A percentile compares a stretch with the other conserved stretches of the same genome.
phyloP scores from a whole-genome alignment of 2,797 vertebrate species.

The Crocidura indochinensis region DNA sequence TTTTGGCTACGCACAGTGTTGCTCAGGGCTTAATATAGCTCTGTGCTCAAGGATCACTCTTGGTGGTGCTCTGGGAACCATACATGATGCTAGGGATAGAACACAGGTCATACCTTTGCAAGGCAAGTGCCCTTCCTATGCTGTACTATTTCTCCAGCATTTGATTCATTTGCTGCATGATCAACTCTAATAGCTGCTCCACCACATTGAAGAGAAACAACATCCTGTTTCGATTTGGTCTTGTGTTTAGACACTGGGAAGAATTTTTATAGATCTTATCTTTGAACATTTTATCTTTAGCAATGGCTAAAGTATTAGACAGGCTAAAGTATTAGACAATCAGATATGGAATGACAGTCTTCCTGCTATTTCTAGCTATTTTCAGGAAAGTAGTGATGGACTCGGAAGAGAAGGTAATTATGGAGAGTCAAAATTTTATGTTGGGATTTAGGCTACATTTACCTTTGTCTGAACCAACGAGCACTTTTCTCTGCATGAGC shows the following conservation, averaged over 20 bases:
- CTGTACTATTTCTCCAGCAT: too few species aligned
- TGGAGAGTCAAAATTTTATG: constrained; percentile 56
- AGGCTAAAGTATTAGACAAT: background rate
- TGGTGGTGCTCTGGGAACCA: too few species aligned
- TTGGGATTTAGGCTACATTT: constrained; percentile 76
- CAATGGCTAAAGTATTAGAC: constrained; percentile 66
- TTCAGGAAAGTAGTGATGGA: constrained; percentile 46
- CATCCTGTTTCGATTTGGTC: constrained; percentile 55
- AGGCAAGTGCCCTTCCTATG: too few species aligned
- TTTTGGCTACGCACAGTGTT: too few species aligned
- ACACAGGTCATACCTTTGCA: too few species aligned
- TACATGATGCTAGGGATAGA: too few species aligned
- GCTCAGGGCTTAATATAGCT: too few species aligned
- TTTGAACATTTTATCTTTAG: constrained; percentile 65
- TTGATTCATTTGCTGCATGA: background rate
- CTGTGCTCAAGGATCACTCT: too few species aligned
- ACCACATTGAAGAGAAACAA: constrained; percentile 70
- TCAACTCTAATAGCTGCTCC: constrained; percentile 62
- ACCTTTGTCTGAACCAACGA: constrained; percentile 71
- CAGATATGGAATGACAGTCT: constrained; percentile 52
- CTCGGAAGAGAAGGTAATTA: constrained; percentile 46
- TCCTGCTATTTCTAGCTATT: constrained; percentile 47
- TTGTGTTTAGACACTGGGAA: constrained; percentile 64
- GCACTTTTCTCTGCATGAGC: constrained; percentile 74
- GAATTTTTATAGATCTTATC: background rate